Percentiles rank a stretch among this genome's conserved stretches.
phyloP scores from a whole-genome alignment of 2,797 vertebrate genomes.

The Aphelocoma californica region DNA sequence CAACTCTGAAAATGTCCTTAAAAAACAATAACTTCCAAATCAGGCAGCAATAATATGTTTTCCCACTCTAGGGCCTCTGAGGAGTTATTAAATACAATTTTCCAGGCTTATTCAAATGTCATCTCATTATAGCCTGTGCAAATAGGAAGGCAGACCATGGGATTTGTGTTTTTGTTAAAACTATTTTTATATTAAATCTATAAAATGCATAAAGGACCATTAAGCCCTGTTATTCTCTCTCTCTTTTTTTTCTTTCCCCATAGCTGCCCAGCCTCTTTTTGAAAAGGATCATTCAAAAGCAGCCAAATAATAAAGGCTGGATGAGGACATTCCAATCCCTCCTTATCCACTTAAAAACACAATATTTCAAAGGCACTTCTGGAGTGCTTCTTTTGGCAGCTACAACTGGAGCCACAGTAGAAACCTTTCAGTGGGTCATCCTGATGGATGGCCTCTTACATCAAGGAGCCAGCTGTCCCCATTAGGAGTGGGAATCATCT shows the following conservation, averaged over 20 bases:
- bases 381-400: constrained; percentile 57
- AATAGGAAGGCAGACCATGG: not conserved
- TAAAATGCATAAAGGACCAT: not conserved
- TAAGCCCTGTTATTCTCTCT: not conserved
- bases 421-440: constrained; percentile 53
- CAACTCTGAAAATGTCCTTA: not conserved
- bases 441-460: constrained; percentile 39
- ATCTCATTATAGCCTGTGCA: not conserved
- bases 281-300: constrained; percentile 51
- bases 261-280: constrained; percentile 19
- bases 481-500: constrained; percentile 11
- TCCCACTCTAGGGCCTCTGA: not conserved
- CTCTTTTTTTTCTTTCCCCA: not conserved
- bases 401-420: not conserved
- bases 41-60: constrained; percentile 14
- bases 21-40: not conserved
- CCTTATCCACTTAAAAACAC: constrained; percentile 54
- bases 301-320: constrained; percentile 42
- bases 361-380: constrained; percentile 55
- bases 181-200: constrained; percentile 37
- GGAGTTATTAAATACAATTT: constrained; percentile 36
- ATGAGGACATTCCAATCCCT: constrained; percentile 44
- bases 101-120: constrained; percentile 45
- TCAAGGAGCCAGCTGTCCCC: constrained; percentile 31
- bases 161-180: constrained; percentile 8